phyloP scores from a whole-genome alignment of 2,797 vertebrate species.

The Molossus molossus region DNA sequence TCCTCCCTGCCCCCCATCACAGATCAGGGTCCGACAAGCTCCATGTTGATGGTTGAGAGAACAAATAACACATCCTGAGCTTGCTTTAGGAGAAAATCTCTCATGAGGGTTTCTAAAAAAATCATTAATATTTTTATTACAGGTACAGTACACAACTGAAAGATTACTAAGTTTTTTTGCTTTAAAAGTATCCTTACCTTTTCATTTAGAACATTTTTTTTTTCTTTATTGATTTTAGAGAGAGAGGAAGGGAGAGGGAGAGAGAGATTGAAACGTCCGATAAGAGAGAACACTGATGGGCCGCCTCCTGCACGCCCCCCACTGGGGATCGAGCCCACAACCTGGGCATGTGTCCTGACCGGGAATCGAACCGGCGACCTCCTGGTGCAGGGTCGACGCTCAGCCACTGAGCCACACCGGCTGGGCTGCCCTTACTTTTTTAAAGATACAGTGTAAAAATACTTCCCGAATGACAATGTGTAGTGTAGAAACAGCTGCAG shows the following conservation, averaged over 20 bases:
- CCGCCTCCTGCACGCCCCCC: no score
- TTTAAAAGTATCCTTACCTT: background rate
- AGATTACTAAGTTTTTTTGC: background rate
- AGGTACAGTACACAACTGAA: background rate
- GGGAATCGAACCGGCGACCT: no score
- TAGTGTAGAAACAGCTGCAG: background rate
- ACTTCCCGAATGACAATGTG: background rate
- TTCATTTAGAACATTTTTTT: no score
- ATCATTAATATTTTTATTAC: constrained; percentile 28
- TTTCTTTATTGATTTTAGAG: no score
- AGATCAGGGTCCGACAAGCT: background rate
- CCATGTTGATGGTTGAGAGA: background rate
- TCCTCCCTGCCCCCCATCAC: no score
- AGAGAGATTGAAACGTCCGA: no score
- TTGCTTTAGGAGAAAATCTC: constrained; percentile 12
- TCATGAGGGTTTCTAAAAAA: background rate
- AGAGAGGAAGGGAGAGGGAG: no score
- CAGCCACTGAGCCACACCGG: no score
- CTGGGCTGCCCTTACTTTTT: background rate
- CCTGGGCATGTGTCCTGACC: no score
- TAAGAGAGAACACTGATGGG: no score
- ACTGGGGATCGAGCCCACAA: no score
- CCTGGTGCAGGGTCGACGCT: no score
- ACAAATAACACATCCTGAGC: background rate
- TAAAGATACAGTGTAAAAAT: background rate